Conservation (phyloP, 2,113 vertebrate species). For the Bufo bufo region DNA sequence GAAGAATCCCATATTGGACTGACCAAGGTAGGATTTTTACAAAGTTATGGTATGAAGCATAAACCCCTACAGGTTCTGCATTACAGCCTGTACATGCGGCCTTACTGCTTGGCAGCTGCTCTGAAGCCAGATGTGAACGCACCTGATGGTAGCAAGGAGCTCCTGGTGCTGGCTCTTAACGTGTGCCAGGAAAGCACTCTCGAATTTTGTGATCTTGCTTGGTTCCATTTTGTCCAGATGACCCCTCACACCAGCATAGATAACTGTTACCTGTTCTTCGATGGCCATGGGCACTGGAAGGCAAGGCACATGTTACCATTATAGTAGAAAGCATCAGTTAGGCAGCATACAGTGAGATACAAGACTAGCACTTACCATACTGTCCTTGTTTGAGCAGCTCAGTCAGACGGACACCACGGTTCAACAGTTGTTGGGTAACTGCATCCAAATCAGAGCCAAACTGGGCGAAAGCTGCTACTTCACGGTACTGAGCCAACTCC, state of each 20-base stretch:
- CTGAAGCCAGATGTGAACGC: no score
- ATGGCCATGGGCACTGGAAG: constrained; percentile 93
- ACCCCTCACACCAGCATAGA: constrained; percentile 95
- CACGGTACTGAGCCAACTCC: constrained; percentile 95
- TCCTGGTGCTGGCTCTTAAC: constrained; percentile 89
- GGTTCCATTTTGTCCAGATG: constrained; percentile 97
- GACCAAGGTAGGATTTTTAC: no score
- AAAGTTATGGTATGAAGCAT: no score
- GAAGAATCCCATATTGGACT: no score
- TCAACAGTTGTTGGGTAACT: constrained; percentile 93
- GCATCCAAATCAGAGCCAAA: constrained; percentile 96
- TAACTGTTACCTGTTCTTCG: constrained; percentile 96
- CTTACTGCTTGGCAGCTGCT: no score
- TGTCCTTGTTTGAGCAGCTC: constrained; percentile 97
- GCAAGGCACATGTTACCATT: background rate
- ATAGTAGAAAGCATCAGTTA: no score
- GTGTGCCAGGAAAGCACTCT: constrained; percentile 91
- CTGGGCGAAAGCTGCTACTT: constrained; percentile 96
- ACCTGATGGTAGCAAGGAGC: constrained; percentile 86
- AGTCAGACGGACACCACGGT: constrained; percentile 92
- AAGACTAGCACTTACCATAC: constrained; percentile 95
- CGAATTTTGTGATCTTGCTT: constrained; percentile 96
- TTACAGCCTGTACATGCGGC: no score
- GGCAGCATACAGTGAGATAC: no score
- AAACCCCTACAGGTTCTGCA: no score